Evolutionary conservation across 2,888 invertebrate genomes (phyloP).

Genomic region (Autographa pulchrina): DNA sequence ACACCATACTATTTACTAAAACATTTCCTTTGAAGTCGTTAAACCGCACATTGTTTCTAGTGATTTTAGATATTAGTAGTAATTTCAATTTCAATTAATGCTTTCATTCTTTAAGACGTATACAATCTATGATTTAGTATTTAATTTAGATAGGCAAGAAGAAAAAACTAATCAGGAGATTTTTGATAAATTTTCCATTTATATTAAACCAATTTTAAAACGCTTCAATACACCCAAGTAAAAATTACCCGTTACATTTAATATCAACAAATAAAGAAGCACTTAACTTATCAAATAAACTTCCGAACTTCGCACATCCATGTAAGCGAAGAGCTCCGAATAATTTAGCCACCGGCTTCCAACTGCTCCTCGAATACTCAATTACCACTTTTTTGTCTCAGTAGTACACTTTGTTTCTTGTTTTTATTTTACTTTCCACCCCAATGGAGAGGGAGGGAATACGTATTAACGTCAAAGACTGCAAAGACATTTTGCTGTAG

Average conservation of each 20-base stretch:
- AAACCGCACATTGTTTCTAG: no score
- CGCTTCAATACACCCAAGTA: not conserved
- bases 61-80: no score
- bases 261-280: conserved; percentile 49
- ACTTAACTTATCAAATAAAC: conserved; percentile 57
- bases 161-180: no score
- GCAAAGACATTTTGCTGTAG: conserved; percentile 45
- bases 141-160: no score
- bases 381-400: conserved; percentile 80
- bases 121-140: no score
- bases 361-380: conserved; percentile 78
- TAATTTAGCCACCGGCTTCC: conserved; percentile 74
- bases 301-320: conserved; percentile 64
- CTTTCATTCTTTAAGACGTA: no score
- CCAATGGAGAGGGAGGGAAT: conserved; percentile 56
- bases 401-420: conserved; percentile 67
- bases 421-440: conserved; percentile 64
- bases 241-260: conserved; percentile 25
- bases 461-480: conserved; percentile 54
- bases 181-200: no score
- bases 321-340: conserved; percentile 65
- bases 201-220: not conserved
- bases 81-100: no score
- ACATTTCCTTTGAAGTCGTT: not conserved
- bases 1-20: no score